These are phyloP conservation scores for Tribolium freemani DNA, from an alignment of 2,888 invertebrate species.

Conservation along the genomic window DNA sequence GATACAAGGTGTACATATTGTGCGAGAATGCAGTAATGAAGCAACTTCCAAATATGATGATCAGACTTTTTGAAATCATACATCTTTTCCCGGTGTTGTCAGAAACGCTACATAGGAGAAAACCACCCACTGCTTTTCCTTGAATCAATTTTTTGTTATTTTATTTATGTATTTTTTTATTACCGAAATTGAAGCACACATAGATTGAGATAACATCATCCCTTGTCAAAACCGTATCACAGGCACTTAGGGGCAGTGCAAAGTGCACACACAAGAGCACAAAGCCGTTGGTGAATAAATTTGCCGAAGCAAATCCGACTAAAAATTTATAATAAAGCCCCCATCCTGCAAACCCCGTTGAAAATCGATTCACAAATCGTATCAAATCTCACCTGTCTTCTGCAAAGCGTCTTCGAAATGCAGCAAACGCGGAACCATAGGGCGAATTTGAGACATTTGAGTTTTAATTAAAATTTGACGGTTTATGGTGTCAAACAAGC, in stretches of 20 bases:
- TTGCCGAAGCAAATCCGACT: slow-evolving; percentile 22
- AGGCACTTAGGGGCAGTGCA: slow-evolving; percentile 22
- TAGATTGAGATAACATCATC: slow-evolving; percentile 2
- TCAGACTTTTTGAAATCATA: slow-evolving; percentile 61
- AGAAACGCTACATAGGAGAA: slow-evolving; percentile 60
- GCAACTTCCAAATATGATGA: slow-evolving; percentile 63
- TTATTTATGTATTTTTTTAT: background rate
- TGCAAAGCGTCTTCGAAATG: slow-evolving; percentile 35
- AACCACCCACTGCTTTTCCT: slow-evolving; percentile 42
- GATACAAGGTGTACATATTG: slow-evolving; percentile 60
- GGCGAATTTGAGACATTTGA: slow-evolving; percentile 25
- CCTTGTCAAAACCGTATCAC: slow-evolving; percentile 2
- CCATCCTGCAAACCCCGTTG: slow-evolving; percentile 24
- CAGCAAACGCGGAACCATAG: background rate
- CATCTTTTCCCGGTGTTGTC: slow-evolving; percentile 66
- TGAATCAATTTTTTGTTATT: background rate
- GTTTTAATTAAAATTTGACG: background rate
- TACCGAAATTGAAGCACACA: slow-evolving; percentile 24
- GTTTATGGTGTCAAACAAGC: background rate
- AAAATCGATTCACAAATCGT: background rate
- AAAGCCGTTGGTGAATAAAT: slow-evolving; percentile 21
- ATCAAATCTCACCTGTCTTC: slow-evolving; percentile 19
- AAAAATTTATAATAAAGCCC: slow-evolving; percentile 38
- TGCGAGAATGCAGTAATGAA: slow-evolving; percentile 66
- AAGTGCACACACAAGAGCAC: slow-evolving; percentile 22